phyloP scores from a whole-genome alignment of 2,113 vertebrate genomes.

The Etia nguti region DNA sequence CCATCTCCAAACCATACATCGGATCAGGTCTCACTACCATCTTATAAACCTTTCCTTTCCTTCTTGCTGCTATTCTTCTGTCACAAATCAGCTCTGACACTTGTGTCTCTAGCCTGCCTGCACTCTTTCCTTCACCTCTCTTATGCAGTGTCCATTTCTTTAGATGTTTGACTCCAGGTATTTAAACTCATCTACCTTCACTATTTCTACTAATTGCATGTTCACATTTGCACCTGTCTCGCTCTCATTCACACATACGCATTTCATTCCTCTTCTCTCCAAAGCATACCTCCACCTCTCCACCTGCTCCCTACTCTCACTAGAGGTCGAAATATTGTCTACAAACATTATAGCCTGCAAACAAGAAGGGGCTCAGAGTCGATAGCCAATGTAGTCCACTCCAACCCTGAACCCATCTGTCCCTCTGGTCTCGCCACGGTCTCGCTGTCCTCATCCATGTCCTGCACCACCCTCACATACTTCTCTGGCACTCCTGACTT shows the following conservation, averaged over 20 bases:
- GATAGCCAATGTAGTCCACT: not conserved
- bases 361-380: not conserved
- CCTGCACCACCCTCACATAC: not conserved
- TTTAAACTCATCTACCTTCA: not conserved
- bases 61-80: not conserved
- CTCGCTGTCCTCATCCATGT: not conserved
- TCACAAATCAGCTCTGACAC: not conserved
- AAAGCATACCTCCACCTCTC: not conserved
- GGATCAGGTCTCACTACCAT: not conserved
- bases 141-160: not conserved
- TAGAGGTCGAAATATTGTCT: not conserved
- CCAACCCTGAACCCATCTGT: not conserved
- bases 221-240: not conserved
- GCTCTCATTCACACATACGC: not conserved
- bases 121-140: not conserved
- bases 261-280: not conserved
- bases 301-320: not conserved
- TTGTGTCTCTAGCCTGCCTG: not conserved
- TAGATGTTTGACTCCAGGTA: not conserved
- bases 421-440: not conserved
- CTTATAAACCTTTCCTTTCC: not conserved
- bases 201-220: not conserved
- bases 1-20: not conserved
- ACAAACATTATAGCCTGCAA: not conserved
- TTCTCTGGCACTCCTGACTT: not conserved